These are phyloP conservation scores for Rutpela maculata DNA, from an alignment of 2,888 invertebrate genomes.

Conservation along the genomic window DNA sequence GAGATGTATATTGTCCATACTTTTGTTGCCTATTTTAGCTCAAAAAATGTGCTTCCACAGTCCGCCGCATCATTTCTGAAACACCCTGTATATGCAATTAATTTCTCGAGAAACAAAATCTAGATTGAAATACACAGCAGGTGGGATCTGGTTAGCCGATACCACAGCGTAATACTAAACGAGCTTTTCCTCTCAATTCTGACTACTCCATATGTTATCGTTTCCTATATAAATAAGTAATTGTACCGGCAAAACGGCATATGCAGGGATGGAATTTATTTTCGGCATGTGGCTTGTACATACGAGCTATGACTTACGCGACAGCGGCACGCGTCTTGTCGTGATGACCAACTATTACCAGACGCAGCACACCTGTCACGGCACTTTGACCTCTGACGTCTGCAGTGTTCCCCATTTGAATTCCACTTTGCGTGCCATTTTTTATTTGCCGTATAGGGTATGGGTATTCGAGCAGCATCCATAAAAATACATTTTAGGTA, in stretches of 20 bases:
- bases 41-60: too few relatives aligned
- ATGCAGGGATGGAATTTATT: background rate
- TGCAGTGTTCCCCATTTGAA: background rate
- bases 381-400: conserved; percentile 23
- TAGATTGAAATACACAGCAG: background rate
- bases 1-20: too few relatives aligned
- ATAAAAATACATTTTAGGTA: background rate
- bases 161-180: background rate
- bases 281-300: conserved; percentile 34
- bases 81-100: background rate
- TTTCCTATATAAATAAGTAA: background rate
- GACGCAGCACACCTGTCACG: conserved; percentile 43
- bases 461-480: background rate
- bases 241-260: conserved; percentile 18
- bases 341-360: conserved; percentile 52
- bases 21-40: too few relatives aligned
- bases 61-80: too few relatives aligned
- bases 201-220: conserved; percentile 9
- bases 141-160: background rate
- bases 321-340: conserved; percentile 54
- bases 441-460: background rate
- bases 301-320: conserved; percentile 52
- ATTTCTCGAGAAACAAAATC: background rate
- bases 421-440: background rate
- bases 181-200: background rate